A percentile compares a stretch with the other conserved stretches of the same genome.
phyloP scores from a whole-genome alignment of 1,140 invertebrate genomes.

The Neodiprion pinetum region DNA sequence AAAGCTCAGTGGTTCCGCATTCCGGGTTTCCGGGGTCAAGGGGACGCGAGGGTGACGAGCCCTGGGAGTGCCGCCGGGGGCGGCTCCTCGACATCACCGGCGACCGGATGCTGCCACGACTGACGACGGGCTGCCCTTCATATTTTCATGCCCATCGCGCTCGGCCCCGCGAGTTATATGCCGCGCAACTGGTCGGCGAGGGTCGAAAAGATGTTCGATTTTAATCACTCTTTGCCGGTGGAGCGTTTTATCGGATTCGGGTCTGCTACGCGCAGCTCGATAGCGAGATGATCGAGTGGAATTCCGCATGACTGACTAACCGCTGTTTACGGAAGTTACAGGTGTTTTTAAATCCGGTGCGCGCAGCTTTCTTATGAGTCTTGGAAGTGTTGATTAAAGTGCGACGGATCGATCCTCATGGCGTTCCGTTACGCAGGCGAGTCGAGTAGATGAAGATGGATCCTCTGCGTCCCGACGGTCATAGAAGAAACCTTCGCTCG shows the following conservation, averaged over 20 bases:
- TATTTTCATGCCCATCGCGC: not conserved
- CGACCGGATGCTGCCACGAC: conserved; percentile 34
- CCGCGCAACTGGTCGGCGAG: not conserved
- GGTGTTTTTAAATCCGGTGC: not conserved
- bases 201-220: not conserved
- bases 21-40: conserved; percentile 14
- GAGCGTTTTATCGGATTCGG: no score
- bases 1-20: conserved; percentile 13
- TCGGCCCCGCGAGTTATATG: not conserved
- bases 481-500: not conserved
- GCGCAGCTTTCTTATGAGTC: not conserved
- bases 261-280: not conserved
- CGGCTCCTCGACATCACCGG: conserved; percentile 17
- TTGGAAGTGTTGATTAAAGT: conserved; percentile 12
- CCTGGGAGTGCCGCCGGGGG: conserved; percentile 28
- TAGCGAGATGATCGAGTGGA: conserved; percentile 27
- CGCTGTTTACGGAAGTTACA: conserved; percentile 34
- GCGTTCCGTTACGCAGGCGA: not conserved
- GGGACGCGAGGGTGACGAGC: conserved; percentile 22
- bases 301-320: conserved; percentile 20
- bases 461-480: not conserved
- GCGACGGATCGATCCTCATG: conserved; percentile 12
- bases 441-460: not conserved
- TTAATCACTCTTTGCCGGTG: not conserved
- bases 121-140: conserved; percentile 8